phyloP scores from a whole-genome alignment of 2,888 invertebrate species.

The Sturmia bella region DNA sequence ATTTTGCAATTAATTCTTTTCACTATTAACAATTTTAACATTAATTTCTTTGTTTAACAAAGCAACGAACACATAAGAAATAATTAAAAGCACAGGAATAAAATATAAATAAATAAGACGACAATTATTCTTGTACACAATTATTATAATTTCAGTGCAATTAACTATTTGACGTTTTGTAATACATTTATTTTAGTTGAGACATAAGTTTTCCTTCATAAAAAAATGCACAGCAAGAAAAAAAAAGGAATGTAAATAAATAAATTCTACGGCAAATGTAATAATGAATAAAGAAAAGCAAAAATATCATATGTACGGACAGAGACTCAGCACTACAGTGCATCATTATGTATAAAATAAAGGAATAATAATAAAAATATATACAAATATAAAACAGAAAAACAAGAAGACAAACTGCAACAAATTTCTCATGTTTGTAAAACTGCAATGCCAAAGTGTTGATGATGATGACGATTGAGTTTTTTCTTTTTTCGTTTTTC shows the following conservation, averaged over 20 bases:
- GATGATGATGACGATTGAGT: conserved; percentile 51
- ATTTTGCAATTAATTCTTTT: conserved; percentile 63
- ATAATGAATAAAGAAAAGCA: conserved; percentile 38
- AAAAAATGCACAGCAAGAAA: conserved; percentile 1
- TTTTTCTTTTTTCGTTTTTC: conserved; percentile 33
- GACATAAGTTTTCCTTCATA: conserved; percentile 55
- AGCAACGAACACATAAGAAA: conserved; percentile 37
- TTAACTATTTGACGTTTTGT: conserved; percentile 72
- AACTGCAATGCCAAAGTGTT: conserved; percentile 61
- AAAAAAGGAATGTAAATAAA: conserved; percentile 20
- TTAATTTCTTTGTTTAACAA: conserved; percentile 52
- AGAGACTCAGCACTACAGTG: conserved; percentile 12
- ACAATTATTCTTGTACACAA: conserved; percentile 69
- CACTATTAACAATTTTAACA: conserved; percentile 60
- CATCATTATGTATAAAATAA: conserved; percentile 37
- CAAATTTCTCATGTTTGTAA: conserved; percentile 49
- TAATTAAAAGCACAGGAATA: conserved; percentile 33
- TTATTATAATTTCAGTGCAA: conserved; percentile 72
- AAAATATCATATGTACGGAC: conserved; percentile 20
- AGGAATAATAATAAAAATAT: conserved; percentile 26
- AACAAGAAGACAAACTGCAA: conserved; percentile 7
- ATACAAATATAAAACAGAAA: background rate
- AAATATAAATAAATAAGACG: conserved; percentile 62
- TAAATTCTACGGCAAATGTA: conserved; percentile 38
- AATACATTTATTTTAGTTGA: conserved; percentile 68